These are phyloP conservation scores for Leucania comma DNA, from an alignment of 2,888 invertebrate genomes.

Conservation along the genomic window DNA sequence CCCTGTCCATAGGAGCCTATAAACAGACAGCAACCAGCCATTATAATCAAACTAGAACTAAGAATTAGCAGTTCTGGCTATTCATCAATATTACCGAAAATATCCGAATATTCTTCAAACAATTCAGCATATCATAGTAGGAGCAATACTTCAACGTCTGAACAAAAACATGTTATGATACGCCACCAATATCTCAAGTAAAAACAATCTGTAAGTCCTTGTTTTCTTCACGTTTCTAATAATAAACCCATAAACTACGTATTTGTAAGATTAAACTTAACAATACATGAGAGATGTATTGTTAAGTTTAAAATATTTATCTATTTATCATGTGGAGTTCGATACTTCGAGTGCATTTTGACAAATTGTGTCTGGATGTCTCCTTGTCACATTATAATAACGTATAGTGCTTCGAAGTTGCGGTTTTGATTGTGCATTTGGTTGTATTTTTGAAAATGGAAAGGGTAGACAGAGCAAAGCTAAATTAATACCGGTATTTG, in stretches of 20 bases:
- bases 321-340: slow-evolving; percentile 44
- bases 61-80: neutral
- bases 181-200: slow-evolving; percentile 33
- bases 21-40: neutral
- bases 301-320: slow-evolving; percentile 53
- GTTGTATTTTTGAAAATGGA: slow-evolving; percentile 69
- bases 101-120: slow-evolving; percentile 1
- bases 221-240: slow-evolving; percentile 36
- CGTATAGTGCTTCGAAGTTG: slow-evolving; percentile 46
- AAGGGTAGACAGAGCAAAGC: neutral
- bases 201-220: slow-evolving; percentile 45
- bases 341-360: slow-evolving; percentile 54
- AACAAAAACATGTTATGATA: slow-evolving; percentile 55
- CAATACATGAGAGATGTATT: too few species aligned
- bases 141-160: slow-evolving; percentile 18
- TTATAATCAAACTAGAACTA: neutral
- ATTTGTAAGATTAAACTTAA: slow-evolving; percentile 38
- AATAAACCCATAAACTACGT: slow-evolving; percentile 32
- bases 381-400: slow-evolving; percentile 46
- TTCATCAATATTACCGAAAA: slow-evolving; percentile 18
- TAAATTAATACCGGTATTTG: neutral
- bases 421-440: slow-evolving; percentile 68
- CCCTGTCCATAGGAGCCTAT: too few species aligned
- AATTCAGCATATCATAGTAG: slow-evolving; percentile 3
- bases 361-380: slow-evolving; percentile 61